Evolutionary conservation across 2,888 invertebrate species (phyloP), one percentile per base, ranked within the genome.

Genomic region (Octonoba sinensis): DNA sequence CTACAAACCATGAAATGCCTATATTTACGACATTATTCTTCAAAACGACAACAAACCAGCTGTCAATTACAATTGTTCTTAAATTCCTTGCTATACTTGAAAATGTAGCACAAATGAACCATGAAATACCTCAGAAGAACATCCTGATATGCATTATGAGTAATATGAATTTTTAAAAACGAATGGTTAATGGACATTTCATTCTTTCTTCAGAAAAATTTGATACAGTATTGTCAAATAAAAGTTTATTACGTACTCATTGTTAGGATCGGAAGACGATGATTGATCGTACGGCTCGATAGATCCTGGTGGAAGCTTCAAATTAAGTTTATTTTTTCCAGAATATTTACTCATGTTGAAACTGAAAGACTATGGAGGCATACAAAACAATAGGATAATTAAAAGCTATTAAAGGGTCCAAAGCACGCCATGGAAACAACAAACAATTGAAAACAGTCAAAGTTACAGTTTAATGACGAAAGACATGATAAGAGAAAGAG

Each of bases 261-360:
- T 82, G 65, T 82, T 84, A 13, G 79, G 65, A 66, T 83, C 84
- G 47, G 59, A 36, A 46, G 54, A 47, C 12, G 77, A 22, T 60
- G 81, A 22, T 46, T 78, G 82, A 75, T 91, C 91, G 82, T 91
- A 92, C 73, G 93, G 92, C 89, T 95, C 95, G 86, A 95, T 93
- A 85, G 95, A 93, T 88, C 95, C 95, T 87, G 96, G 95, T n/a
- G 85, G 85, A 56, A 85, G 79, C 69, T 84, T 85, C 24, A 85
- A 47, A 36, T 85, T 85, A 12, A 85, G 64, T 64, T 85, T 85
- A 51, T 85, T 85, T 75, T 85, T 85, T 15, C 76, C 85, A 36
- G 72, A 57, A 60, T 82, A 79, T 70, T 81, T 84, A 74, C 75
- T 84, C 84, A 84, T 85, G 27, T 27, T 71, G 16, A 18, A 18